A percentile compares a stretch with the other conserved stretches of the same genome.
These are phyloP conservation scores for Pica pica DNA, from an alignment of 2,113 vertebrate species.

Conservation along the genomic window DNA sequence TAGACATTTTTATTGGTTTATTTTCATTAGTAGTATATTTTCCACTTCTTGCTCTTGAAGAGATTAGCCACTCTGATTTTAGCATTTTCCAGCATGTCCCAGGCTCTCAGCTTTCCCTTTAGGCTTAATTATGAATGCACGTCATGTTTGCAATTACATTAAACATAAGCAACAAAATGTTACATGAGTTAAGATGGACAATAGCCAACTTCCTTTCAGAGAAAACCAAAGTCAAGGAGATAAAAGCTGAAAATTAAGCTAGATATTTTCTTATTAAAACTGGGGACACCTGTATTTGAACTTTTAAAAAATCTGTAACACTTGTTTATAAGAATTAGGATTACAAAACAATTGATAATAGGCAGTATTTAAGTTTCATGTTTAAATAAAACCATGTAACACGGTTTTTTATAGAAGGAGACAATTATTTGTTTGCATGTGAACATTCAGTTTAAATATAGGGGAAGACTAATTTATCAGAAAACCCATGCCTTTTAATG, in stretches of 20 bases:
- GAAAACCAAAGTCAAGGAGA: slow-evolving; percentile 18
- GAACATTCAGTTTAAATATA: neutral
- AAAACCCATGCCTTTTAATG: neutral
- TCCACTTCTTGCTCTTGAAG: slow-evolving; percentile 14
- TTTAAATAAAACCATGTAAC: neutral
- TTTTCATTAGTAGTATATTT: slow-evolving; percentile 35
- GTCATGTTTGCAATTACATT: slow-evolving; percentile 63
- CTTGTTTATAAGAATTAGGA: neutral
- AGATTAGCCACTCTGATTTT: slow-evolving; percentile 12
- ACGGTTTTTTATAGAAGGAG: neutral
- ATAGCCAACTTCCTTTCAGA: slow-evolving; percentile 54
- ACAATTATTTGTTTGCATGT: neutral
- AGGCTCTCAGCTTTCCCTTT: neutral
- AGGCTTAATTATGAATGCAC: slow-evolving; percentile 57
- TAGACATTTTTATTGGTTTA: slow-evolving; percentile 17
- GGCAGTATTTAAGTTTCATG: neutral
- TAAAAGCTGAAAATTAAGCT: neutral
- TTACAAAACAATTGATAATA: neutral
- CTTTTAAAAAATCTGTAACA: neutral
- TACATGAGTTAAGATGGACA: slow-evolving; percentile 65
- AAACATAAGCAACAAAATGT: slow-evolving; percentile 55
- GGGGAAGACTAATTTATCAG: neutral
- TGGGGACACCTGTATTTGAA: neutral
- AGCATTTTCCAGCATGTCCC: slow-evolving; percentile 11
- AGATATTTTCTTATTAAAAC: neutral